Evolutionary conservation across 2,888 invertebrate species (phyloP).

Genomic region (Gastracanthus pulcherrimus): DNA sequence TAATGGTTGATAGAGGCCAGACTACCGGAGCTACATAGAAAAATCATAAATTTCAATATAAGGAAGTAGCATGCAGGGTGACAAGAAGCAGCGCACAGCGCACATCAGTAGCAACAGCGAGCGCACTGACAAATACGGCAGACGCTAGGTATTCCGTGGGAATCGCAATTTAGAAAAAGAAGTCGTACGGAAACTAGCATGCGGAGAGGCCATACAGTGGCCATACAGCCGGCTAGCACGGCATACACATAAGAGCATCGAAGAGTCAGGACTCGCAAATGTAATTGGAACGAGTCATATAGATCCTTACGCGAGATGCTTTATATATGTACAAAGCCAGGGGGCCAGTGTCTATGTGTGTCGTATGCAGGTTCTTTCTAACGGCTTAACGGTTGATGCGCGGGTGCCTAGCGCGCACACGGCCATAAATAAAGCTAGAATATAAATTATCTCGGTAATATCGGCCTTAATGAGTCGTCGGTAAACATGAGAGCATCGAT

Average conservation of each 20-base stretch:
- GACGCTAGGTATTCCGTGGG: neutral
- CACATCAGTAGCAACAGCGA: too few species aligned
- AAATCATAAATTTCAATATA: neutral
- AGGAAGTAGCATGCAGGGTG: neutral
- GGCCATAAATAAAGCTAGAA: conserved; percentile 46
- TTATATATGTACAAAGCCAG: neutral
- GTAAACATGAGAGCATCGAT: conserved; percentile 53
- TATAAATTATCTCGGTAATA: conserved; percentile 54
- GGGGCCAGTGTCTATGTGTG: neutral
- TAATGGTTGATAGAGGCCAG: too few species aligned
- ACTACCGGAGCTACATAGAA: too few species aligned
- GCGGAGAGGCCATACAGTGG: neutral
- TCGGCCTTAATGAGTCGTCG: conserved; percentile 52
- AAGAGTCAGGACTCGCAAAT: too few species aligned
- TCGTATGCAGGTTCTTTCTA: conserved; percentile 37
- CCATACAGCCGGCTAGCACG: too few species aligned
- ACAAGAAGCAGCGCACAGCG: too few species aligned
- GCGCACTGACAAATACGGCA: neutral
- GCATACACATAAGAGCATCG: too few species aligned
- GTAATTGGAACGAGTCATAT: conserved; percentile 52
- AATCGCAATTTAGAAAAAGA: conserved; percentile 1
- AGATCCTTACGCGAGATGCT: conserved; percentile 32
- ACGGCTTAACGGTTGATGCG: conserved; percentile 39
- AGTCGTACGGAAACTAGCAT: neutral
- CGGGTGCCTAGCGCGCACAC: conserved; percentile 17